Evolutionary conservation across 2,888 invertebrate species (phyloP).

Genomic region (Conchocele bisecta): DNA sequence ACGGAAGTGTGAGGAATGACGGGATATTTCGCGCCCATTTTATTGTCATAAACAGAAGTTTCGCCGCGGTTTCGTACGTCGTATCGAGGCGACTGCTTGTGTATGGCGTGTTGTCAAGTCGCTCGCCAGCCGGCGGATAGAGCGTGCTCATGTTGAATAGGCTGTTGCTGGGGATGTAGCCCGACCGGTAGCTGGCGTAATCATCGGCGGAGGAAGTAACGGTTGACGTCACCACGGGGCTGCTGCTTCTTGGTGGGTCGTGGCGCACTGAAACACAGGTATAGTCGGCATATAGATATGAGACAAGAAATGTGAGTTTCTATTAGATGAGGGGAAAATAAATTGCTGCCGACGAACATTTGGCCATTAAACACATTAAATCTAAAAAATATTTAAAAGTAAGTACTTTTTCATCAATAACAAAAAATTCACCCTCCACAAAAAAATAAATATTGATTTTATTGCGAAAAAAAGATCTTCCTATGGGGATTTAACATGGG

Average conservation of each 20-base stretch:
- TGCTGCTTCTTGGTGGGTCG: conserved; percentile 15
- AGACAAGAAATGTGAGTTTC: too few species aligned
- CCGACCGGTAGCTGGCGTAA: conserved; percentile 11
- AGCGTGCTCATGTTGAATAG: conserved; percentile 40
- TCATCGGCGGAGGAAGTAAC: conserved; percentile 24
- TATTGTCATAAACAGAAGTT: conserved; percentile 89
- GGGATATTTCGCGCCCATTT: conserved; percentile 92
- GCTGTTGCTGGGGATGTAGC: conserved; percentile 41
- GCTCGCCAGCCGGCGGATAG: conserved; percentile 13
- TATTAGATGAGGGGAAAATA: too few species aligned
- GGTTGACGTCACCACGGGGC: conserved; percentile 38
- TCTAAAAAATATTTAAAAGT: too few species aligned
- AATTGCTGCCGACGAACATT: too few species aligned
- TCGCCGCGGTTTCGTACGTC: conserved; percentile 85
- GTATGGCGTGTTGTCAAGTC: conserved; percentile 3
- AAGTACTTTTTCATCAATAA: too few species aligned
- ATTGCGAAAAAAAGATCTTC: too few species aligned
- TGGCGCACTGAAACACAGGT: conserved; percentile 45
- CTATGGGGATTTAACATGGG: too few species aligned
- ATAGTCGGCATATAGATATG: too few species aligned
- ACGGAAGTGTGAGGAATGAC: conserved; percentile 89
- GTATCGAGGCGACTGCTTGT: conserved; percentile 45
- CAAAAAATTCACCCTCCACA: too few species aligned
- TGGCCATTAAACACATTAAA: too few species aligned
- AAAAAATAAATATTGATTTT: too few species aligned